Evolutionary conservation across 2,888 invertebrate species (phyloP), one percentile per base, ranked within the genome.

Genomic region (Disparrhopalites patrizii): DNA sequence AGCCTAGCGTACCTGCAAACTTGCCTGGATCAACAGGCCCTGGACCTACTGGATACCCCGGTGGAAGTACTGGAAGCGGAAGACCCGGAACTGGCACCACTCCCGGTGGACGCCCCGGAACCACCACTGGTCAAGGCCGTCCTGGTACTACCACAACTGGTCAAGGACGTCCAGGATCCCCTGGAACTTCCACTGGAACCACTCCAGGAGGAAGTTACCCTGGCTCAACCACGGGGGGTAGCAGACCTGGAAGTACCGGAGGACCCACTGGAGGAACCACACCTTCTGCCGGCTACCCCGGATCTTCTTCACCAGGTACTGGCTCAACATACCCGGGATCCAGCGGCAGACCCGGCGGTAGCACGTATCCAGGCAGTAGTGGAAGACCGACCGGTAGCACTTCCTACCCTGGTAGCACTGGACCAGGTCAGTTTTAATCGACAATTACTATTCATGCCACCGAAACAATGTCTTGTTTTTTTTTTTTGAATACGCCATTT

Each of bases 251-350:
- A 55, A 30, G 15, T 23, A 15, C 36, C 10, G 27, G 28, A 1
- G 31, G 51, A 54, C 62, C 62, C 15, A 7, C 18, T 36, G 56
- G 56, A 15, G 38, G 30, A 23, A 54, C 55, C 4, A 18, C 55
- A 20, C n/a, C 36, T 15, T n/a, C 58, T 1, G 27, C 40, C 5
- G 54, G 54, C 15, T 30, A 27, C 27, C 28, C 54, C 10, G 52
- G 52, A n/a, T 15, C 15, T 54, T 30, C 54, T 13, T n/a, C n/a
- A 3, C 40, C 40, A 28, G 18, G 31, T 3, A 1, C 54, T 8
- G 54, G 54, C 3, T 7, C 20, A 18, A 47, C 47, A 23, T n/a
- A 8, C n/a, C n/a, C n/a, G n/a, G n/a, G n/a, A n/a, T n/a, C n/a
- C n/a, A n/a, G n/a, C n/a, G n/a, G n/a, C n/a, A n/a, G n/a, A n/a